Conservation (phyloP, 1,140 invertebrate species). For the Drosophila persimilis region DNA sequence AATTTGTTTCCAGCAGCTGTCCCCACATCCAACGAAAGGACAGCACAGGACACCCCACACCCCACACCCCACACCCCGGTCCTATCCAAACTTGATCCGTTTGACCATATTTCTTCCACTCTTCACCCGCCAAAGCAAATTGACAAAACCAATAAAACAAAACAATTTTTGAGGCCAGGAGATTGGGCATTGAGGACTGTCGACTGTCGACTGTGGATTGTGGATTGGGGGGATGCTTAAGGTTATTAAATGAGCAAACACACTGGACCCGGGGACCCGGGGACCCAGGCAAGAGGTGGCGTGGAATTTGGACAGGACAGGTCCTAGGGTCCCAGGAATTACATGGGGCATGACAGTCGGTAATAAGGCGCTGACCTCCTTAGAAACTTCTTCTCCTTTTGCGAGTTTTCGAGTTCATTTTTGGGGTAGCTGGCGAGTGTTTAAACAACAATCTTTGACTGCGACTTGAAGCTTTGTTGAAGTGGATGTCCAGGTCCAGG, state of each 20-base stretch:
- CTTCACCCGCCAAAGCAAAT: conserved; percentile 53
- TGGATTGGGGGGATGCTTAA: conserved; percentile 1
- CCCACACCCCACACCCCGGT: conserved; percentile 2
- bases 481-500: too few relatives aligned
- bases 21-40: conserved; percentile 20
- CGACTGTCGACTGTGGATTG: neutral
- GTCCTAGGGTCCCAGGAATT: too few relatives aligned
- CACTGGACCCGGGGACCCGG: conserved; percentile 8
- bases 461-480: neutral
- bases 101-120: conserved; percentile 46
- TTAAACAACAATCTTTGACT: too few relatives aligned
- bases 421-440: neutral
- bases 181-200: neutral
- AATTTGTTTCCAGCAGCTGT: conserved; percentile 75
- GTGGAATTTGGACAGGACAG: neutral
- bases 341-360: too few relatives aligned
- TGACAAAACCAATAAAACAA: conserved; percentile 69
- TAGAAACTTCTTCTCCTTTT: too few relatives aligned
- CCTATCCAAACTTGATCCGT: conserved; percentile 48
- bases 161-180: conserved; percentile 45
- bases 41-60: conserved; percentile 1
- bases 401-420: neutral
- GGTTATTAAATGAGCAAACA: conserved; percentile 36
- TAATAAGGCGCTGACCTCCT: too few relatives aligned
- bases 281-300: neutral